phyloP scores from a whole-genome alignment of 2,113 vertebrate genomes.

The Anser brachyrhynchus region DNA sequence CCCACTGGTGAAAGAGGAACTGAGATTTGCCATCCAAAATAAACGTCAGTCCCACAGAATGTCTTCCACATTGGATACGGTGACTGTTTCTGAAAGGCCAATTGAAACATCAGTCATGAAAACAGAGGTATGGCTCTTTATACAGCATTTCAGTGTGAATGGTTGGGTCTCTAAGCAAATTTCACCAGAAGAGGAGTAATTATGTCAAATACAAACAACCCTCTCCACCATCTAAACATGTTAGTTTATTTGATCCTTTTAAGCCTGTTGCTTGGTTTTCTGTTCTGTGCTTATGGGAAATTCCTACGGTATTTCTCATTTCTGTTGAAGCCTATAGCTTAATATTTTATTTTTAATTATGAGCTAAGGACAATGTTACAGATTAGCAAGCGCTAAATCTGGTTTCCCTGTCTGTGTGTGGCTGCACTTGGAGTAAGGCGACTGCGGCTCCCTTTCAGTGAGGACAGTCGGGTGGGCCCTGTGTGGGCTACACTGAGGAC shows the following conservation, averaged over 20 bases:
- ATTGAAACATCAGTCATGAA: constrained; percentile 68
- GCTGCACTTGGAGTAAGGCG: neutral
- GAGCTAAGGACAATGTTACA: neutral
- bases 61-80: constrained; percentile 78
- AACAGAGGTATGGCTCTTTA: constrained; percentile 79
- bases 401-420: neutral
- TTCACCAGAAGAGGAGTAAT: neutral
- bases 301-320: neutral
- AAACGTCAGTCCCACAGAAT: constrained; percentile 87
- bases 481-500: fast-evolving
- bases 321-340: neutral
- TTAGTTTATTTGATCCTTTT: neutral
- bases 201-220: neutral
- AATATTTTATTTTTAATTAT: neutral
- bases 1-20: constrained; percentile 92
- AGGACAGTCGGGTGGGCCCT: neutral
- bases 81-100: constrained; percentile 80
- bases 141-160: neutral
- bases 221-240: neutral
- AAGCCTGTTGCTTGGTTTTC: neutral
- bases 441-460: neutral
- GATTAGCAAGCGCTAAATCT: neutral
- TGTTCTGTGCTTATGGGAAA: neutral
- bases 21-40: constrained; percentile 91
- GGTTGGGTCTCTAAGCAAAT: neutral